These are phyloP conservation scores for Nemotelus nigrinus DNA, from an alignment of 2,888 invertebrate genomes.

Conservation along the genomic window DNA sequence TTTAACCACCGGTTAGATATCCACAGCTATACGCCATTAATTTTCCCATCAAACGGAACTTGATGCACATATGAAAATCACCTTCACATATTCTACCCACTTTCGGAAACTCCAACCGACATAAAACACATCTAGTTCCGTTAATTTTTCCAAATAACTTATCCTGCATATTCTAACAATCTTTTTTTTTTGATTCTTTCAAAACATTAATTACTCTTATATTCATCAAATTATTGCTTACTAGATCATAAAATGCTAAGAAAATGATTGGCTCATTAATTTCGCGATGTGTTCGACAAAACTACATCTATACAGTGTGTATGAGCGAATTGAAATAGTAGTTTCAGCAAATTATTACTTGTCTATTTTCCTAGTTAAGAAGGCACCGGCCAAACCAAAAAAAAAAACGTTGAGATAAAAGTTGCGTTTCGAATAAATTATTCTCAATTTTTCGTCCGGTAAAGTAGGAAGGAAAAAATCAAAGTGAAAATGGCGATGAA, in stretches of 20 bases:
- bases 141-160: no score
- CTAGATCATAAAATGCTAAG: constrained; percentile 34
- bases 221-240: constrained; percentile 34
- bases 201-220: constrained; percentile 32
- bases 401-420: not conserved
- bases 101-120: no score
- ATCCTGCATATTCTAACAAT: no score
- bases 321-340: not conserved
- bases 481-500: not conserved
- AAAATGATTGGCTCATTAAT: constrained; percentile 39
- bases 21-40: no score
- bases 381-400: not conserved
- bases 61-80: no score
- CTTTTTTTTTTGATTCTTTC: no score
- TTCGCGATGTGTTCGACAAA: constrained; percentile 16
- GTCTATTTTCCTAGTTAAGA: not conserved
- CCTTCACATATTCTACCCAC: no score
- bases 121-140: no score
- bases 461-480: not conserved
- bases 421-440: not conserved
- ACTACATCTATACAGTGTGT: not conserved
- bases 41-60: no score
- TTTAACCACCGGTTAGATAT: no score
- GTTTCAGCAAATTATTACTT: constrained; percentile 3
- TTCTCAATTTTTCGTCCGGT: constrained; percentile 1